Conservation (phyloP, 2,888 invertebrate species). For the Thecocarcelia acutangulata region DNA sequence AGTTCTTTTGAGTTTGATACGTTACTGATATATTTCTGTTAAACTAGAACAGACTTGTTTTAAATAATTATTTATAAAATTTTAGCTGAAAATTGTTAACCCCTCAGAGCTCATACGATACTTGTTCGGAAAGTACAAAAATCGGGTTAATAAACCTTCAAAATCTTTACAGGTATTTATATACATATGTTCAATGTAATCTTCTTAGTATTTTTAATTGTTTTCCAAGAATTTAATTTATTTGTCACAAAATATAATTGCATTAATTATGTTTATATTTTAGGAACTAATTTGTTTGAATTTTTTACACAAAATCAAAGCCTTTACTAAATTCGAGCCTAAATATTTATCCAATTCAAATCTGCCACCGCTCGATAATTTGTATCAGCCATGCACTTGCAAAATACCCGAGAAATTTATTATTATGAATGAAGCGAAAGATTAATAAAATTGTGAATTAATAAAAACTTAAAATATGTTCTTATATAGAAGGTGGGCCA, state of each 20-base stretch:
- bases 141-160: constrained; percentile 70
- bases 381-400: constrained; percentile 71
- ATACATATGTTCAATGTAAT: too few relatives aligned
- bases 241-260: too few relatives aligned
- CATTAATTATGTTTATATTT: constrained; percentile 15
- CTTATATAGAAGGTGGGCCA: too few relatives aligned
- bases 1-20: too few relatives aligned
- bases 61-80: neutral
- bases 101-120: constrained; percentile 75
- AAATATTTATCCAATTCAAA: constrained; percentile 65
- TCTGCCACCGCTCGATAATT: constrained; percentile 56
- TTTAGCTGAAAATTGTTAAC: constrained; percentile 72
- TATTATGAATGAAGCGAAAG: constrained; percentile 18
- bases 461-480: too few relatives aligned
- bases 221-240: neutral
- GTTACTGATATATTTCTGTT: too few relatives aligned
- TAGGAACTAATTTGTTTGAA: constrained; percentile 73
- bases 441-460: neutral
- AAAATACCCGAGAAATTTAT: constrained; percentile 48
- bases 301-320: constrained; percentile 72
- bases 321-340: constrained; percentile 73
- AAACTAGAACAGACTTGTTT: neutral
- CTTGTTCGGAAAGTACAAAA: constrained; percentile 75
- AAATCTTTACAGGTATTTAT: constrained; percentile 72
- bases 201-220: neutral